Evolutionary conservation across 2,113 vertebrate genomes (phyloP).

Genomic region (Zosterops borbonicus): DNA sequence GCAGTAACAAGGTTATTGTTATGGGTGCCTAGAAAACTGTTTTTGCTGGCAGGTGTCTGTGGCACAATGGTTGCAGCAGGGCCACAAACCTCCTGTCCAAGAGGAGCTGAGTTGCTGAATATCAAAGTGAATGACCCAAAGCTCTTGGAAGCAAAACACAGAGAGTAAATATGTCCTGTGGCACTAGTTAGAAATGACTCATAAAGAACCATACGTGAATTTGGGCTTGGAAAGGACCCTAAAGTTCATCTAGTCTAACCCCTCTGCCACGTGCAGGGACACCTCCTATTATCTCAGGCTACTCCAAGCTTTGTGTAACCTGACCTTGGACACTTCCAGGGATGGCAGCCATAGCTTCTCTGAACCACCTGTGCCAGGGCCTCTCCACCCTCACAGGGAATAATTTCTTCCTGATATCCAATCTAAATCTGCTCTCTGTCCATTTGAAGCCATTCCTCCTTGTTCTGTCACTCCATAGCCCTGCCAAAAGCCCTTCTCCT

Average conservation of each 20-base stretch:
- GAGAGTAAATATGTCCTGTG: not conserved
- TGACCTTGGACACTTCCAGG: not conserved
- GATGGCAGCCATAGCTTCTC: not conserved
- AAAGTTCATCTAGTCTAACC: not conserved
- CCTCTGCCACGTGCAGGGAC: not conserved
- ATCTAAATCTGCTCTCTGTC: not conserved
- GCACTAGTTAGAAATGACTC: not conserved
- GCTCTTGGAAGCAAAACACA: not conserved
- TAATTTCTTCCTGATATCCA: not conserved
- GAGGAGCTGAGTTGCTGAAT: not conserved
- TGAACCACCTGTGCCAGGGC: not conserved
- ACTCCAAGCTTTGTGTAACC: not conserved
- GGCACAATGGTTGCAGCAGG: not conserved
- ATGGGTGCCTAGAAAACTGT: not conserved
- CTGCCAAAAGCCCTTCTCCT: not conserved
- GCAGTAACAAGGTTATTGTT: not conserved
- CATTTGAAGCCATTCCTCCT: not conserved
- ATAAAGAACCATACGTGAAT: not conserved
- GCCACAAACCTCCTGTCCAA: not conserved
- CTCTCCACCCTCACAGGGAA: not conserved
- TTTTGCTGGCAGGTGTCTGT: not conserved
- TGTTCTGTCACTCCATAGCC: not conserved
- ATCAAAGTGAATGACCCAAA: not conserved
- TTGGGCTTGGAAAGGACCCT: not conserved
- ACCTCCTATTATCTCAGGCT: no score